These are phyloP conservation scores for Andricus quercusramuli DNA, from an alignment of 2,888 invertebrate species.

Conservation along the genomic window DNA sequence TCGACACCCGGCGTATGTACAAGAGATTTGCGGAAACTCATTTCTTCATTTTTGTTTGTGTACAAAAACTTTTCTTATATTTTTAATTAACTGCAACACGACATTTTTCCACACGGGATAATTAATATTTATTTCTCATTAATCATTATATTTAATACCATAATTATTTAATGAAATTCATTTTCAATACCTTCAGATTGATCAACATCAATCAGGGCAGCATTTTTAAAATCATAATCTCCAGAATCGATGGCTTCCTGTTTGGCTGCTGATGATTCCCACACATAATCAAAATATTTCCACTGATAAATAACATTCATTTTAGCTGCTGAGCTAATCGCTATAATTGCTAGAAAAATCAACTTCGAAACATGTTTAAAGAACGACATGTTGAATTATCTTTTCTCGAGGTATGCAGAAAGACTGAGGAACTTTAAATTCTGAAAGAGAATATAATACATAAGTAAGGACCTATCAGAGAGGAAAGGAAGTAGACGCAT, in stretches of 20 bases:
- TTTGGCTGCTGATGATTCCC: slow-evolving; percentile 80
- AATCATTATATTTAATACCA: neutral
- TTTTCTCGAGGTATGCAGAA: neutral
- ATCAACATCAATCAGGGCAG: slow-evolving; percentile 65
- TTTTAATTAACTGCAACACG: no score
- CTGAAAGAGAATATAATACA: slow-evolving; percentile 1
- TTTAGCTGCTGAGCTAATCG: neutral
- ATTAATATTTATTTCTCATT: no score
- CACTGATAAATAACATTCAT: slow-evolving; percentile 82
- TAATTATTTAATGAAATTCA: slow-evolving; percentile 11
- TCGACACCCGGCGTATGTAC: no score
- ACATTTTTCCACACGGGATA: no score
- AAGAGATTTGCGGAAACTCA: no score
- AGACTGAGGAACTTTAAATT: neutral
- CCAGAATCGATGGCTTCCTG: slow-evolving; percentile 81
- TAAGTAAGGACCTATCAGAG: neutral
- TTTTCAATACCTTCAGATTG: slow-evolving; percentile 44
- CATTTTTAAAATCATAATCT: slow-evolving; percentile 57
- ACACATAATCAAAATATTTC: slow-evolving; percentile 87
- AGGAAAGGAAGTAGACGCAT: neutral
- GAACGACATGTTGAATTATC: neutral
- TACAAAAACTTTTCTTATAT: no score
- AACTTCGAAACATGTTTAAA: neutral
- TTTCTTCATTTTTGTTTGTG: no score
- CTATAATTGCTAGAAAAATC: neutral